Conservation (phyloP, 2,888 invertebrate species). For the Linnaemya vulpina region DNA sequence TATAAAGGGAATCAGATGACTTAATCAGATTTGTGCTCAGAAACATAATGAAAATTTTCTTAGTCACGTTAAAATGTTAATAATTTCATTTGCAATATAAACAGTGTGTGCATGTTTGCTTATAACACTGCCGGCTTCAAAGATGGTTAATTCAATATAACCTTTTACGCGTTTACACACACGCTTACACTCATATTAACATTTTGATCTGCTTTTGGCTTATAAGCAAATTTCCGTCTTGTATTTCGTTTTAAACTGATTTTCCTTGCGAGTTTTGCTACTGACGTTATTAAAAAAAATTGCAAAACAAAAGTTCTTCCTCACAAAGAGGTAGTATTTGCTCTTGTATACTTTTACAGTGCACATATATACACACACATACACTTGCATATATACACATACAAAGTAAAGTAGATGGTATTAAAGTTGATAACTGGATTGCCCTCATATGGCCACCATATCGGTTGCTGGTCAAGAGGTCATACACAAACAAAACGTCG, state of each 20-base stretch:
- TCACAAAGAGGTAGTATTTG: conserved; percentile 23
- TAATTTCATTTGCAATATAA: no score
- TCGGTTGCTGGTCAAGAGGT: conserved; percentile 5
- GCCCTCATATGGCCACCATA: neutral
- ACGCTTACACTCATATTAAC: neutral
- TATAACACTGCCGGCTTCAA: neutral
- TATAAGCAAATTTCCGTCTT: conserved; percentile 55
- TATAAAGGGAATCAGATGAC: no score
- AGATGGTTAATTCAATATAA: neutral
- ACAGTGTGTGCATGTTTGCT: neutral
- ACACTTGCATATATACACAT: neutral
- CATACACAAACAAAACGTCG: neutral
- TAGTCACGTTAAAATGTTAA: no score
- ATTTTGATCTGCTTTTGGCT: conserved; percentile 21
- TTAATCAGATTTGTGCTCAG: no score
- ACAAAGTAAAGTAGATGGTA: conserved; percentile 1
- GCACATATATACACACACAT: neutral
- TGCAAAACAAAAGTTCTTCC: conserved; percentile 27
- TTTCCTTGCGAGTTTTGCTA: conserved; percentile 34
- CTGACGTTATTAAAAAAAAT: conserved; percentile 46
- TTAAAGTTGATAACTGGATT: conserved; percentile 26
- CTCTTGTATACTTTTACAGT: neutral
- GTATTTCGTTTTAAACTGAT: conserved; percentile 19
- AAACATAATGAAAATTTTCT: no score
- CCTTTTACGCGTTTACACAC: neutral